Evolutionary conservation across 2,888 invertebrate genomes (phyloP).

Genomic region (Lasiommata megera): DNA sequence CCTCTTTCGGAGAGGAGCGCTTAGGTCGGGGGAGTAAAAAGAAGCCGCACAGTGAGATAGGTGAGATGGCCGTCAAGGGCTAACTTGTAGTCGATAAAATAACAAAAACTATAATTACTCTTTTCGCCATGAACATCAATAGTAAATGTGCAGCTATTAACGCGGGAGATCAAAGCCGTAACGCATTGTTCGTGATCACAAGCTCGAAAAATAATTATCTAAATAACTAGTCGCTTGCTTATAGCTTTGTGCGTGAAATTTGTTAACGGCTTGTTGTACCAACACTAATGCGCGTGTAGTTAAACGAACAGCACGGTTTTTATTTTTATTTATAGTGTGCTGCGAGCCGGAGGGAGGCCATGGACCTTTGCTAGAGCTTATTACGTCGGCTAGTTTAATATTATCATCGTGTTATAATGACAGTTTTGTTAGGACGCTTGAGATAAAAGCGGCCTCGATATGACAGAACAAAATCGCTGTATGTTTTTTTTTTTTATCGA

Average conservation of each 20-base stretch:
- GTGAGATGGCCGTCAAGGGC: too few relatives aligned
- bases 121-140: constrained; percentile 29
- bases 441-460: too few relatives aligned
- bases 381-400: background rate
- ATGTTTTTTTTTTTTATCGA: too few relatives aligned
- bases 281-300: constrained; percentile 11
- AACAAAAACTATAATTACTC: constrained; percentile 19
- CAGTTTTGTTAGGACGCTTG: too few relatives aligned
- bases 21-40: too few relatives aligned
- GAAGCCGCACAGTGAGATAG: too few relatives aligned
- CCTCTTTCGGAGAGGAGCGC: too few relatives aligned
- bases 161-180: constrained; percentile 44
- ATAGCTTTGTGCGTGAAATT: constrained; percentile 14
- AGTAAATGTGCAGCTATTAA: constrained; percentile 29
- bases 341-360: background rate
- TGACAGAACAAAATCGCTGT: too few relatives aligned
- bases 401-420: too few relatives aligned
- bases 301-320: constrained; percentile 4
- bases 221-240: constrained; percentile 25
- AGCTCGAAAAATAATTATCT: constrained; percentile 58
- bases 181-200: constrained; percentile 58
- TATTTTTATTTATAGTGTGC: constrained; percentile 4
- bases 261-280: constrained; percentile 15
- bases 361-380: background rate
- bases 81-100: too few relatives aligned